Conservation (phyloP, 2,888 invertebrate species). For the Dryomyza anilis region DNA sequence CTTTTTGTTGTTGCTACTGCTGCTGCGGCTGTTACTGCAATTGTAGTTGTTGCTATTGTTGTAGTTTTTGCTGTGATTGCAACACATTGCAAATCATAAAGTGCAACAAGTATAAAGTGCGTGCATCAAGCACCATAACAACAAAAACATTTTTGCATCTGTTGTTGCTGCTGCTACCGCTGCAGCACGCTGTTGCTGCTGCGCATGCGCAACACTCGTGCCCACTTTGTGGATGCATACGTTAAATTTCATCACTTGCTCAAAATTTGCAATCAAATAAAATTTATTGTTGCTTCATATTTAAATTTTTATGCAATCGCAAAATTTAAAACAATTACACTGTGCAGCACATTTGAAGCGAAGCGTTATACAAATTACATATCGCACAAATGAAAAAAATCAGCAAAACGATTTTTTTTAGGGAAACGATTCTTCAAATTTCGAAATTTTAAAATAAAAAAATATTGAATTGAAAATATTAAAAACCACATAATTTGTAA, state of each 20-base stretch:
- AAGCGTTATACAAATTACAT: background rate
- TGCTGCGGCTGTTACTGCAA: slow-evolving; percentile 34
- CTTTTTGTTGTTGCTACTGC: slow-evolving; percentile 17
- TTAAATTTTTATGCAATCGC: background rate
- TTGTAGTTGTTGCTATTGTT: slow-evolving; percentile 25
- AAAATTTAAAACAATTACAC: background rate
- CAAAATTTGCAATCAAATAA: background rate
- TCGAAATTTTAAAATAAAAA: no score
- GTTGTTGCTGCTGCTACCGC: background rate
- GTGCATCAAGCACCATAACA: slow-evolving; percentile 8
- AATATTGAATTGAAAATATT: no score
- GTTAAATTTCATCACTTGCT: background rate
- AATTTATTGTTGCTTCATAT: background rate
- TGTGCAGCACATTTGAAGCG: background rate
- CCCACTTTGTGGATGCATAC: background rate
- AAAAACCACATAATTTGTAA: no score
- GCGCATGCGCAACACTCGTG: slow-evolving; percentile 5
- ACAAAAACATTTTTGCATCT: slow-evolving; percentile 4
- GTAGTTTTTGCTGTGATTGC: slow-evolving; percentile 13
- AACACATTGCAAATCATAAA: slow-evolving; percentile 14
- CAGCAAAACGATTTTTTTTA: no score
- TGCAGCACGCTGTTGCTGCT: no score
- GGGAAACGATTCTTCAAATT: no score
- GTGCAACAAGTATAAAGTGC: background rate
- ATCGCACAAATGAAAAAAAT: no score